Percentiles rank a stretch among this genome's conserved stretches.
Conservation (phyloP, 2,113 vertebrate genomes). For the Chunga burmeisteri region DNA sequence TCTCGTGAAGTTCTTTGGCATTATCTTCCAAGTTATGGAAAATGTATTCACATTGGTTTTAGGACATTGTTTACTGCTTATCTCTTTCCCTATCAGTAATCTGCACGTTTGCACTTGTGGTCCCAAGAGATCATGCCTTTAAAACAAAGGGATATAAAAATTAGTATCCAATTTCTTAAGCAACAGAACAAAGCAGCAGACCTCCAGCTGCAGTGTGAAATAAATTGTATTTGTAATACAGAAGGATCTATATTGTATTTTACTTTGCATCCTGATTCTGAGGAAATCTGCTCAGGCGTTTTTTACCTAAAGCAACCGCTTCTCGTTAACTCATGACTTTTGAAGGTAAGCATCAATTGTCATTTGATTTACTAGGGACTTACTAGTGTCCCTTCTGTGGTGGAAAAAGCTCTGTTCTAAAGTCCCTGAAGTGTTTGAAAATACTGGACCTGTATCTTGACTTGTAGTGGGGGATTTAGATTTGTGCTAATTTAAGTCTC, state of each 20-base stretch:
- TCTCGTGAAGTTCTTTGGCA: neutral
- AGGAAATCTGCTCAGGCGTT: neutral
- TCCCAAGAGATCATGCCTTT: neutral
- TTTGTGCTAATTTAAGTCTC: neutral
- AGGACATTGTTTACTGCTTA: neutral
- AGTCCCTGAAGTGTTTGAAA: neutral
- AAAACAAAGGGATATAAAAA: constrained; percentile 34
- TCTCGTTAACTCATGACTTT: neutral
- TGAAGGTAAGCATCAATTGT: neutral
- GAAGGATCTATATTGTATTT: neutral
- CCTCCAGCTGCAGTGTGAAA: neutral
- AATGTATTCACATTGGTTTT: neutral
- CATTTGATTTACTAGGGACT: neutral
- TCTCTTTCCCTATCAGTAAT: neutral
- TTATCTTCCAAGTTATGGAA: neutral
- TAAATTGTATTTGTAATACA: neutral
- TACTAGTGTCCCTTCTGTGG: neutral
- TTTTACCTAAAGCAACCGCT: neutral
- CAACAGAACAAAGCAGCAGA: neutral
- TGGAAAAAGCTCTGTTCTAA: neutral
- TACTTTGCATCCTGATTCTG: neutral
- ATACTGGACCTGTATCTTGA: neutral
- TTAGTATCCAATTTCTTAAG: neutral
- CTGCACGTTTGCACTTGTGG: neutral
- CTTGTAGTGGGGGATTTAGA: neutral